A percentile compares a stretch with the other conserved stretches of the same genome.
phyloP scores from a whole-genome alignment of 2,797 vertebrate species.

The Hipposideros larvatus region DNA sequence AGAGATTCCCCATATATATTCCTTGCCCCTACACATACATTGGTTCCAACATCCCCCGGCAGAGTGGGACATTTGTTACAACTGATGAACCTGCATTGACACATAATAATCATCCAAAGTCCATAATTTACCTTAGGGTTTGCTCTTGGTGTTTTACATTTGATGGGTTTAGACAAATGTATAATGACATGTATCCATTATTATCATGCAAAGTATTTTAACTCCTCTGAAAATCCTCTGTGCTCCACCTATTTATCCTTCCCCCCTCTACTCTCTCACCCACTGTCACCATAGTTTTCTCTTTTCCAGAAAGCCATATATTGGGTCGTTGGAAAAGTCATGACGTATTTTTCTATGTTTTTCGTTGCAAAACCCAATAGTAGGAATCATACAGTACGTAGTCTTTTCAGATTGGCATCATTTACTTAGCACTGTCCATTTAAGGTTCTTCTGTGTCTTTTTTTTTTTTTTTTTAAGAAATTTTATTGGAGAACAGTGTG shows the following conservation, averaged over 20 bases:
- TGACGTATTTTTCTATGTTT: too few relatives aligned
- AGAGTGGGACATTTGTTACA: neutral
- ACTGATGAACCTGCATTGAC: neutral
- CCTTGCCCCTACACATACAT: neutral
- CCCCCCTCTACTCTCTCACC: neutral
- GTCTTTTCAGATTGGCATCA: constrained; percentile 6
- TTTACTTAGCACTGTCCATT: neutral
- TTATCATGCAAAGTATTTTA: neutral
- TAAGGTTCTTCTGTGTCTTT: neutral
- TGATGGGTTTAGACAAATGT: constrained; percentile 28
- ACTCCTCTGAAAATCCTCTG: constrained; percentile 31
- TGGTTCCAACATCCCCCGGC: neutral
- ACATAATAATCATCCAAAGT: neutral
- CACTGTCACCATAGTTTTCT: neutral
- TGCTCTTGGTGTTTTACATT: neutral
- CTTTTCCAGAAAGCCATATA: neutral
- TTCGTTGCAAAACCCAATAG: too few relatives aligned
- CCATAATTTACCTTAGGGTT: constrained; percentile 32
- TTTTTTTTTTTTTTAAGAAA: too few relatives aligned
- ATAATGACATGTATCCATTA: neutral
- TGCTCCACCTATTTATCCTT: neutral
- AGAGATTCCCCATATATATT: neutral
- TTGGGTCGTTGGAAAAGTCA: too few relatives aligned
- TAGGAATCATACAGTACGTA: constrained; percentile 12
- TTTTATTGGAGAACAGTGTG: too few relatives aligned